Evolutionary conservation across 2,113 vertebrate genomes (phyloP).

Genomic region (Puffinus mauretanicus): DNA sequence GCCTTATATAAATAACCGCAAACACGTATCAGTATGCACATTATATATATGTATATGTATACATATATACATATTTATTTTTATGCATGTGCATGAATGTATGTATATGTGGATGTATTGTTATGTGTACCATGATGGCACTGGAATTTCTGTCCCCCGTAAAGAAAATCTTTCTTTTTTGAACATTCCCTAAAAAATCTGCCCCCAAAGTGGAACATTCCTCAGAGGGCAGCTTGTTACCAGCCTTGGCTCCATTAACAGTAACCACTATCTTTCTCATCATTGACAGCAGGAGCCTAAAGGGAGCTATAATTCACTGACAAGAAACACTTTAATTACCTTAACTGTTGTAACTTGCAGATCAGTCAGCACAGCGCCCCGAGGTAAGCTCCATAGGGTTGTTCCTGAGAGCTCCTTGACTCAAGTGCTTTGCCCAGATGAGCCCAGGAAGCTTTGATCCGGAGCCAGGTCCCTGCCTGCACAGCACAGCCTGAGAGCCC

Average conservation of each 20-base stretch:
- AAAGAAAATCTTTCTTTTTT: not conserved
- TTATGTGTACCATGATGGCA: not conserved
- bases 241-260: not conserved
- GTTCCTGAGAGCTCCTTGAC: not conserved
- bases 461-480: not conserved
- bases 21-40: not conserved
- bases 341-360: not conserved
- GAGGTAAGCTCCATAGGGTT: not conserved
- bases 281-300: not conserved
- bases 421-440: not conserved
- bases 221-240: not conserved
- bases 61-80: not conserved
- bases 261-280: not conserved
- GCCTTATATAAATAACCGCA: not conserved
- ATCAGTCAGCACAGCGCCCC: not conserved
- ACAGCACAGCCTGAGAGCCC: fast-evolving
- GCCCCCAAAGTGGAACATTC: not conserved
- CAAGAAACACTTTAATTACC: slow-evolving; percentile 2
- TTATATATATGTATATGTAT: not conserved
- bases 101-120: not conserved
- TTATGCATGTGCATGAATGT: not conserved
- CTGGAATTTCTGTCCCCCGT: not conserved
- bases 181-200: not conserved
- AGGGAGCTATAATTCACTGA: not conserved
- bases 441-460: not conserved